phyloP scores from a whole-genome alignment of 2,888 invertebrate genomes.

The Bembecia ichneumoniformis region DNA sequence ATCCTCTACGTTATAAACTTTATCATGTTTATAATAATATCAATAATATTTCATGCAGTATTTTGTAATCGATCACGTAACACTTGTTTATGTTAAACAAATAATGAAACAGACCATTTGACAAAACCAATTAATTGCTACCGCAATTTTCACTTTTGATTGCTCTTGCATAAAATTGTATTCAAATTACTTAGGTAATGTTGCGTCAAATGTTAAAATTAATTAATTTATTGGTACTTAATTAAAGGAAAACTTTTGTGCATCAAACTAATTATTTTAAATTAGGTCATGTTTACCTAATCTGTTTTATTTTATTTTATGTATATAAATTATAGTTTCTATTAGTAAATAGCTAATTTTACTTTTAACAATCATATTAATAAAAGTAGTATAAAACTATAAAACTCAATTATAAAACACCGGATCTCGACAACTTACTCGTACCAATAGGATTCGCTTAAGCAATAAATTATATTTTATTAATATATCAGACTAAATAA shows the following conservation, averaged over 20 bases:
- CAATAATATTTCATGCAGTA: too few species aligned
- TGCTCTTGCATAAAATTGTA: slow-evolving; percentile 20
- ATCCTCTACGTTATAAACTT: neutral
- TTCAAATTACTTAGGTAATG: neutral
- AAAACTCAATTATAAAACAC: too few species aligned
- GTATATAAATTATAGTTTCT: too few species aligned
- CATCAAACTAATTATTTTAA: neutral
- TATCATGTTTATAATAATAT: neutral
- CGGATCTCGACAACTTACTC: too few species aligned
- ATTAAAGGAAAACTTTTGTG: neutral
- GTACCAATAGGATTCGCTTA: too few species aligned
- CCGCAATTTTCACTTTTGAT: slow-evolving; percentile 26
- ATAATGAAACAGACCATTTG: neutral
- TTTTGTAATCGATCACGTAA: neutral
- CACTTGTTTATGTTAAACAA: neutral
- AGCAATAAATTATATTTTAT: too few species aligned
- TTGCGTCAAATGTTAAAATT: neutral
- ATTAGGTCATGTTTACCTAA: too few species aligned
- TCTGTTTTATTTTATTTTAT: too few species aligned
- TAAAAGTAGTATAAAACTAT: too few species aligned
- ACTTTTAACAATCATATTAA: too few species aligned
- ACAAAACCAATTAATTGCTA: neutral
- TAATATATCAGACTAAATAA: too few species aligned
- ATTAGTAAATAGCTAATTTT: too few species aligned
- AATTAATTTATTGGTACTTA: neutral